phyloP scores from a whole-genome alignment of 2,113 vertebrate genomes.

The Mellivora capensis region DNA sequence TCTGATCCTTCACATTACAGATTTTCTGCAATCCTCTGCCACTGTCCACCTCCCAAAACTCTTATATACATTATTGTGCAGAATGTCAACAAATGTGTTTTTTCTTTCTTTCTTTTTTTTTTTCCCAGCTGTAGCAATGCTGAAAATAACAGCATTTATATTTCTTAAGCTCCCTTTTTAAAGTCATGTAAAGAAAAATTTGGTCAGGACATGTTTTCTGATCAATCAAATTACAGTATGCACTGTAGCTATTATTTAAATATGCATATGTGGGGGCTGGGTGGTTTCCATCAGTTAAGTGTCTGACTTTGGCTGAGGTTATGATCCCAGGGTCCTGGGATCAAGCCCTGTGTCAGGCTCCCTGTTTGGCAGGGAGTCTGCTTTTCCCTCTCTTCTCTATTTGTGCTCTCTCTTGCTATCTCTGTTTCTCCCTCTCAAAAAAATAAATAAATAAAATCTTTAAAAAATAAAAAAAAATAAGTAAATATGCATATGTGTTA shows the following conservation, averaged over 20 bases:
- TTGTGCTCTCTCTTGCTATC: too few species aligned
- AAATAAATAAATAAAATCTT: too few species aligned
- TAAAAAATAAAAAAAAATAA: too few species aligned
- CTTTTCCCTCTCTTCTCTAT: too few species aligned
- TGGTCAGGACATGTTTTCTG: background rate
- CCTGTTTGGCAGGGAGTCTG: too few species aligned
- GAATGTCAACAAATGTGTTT: background rate
- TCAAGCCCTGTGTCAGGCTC: too few species aligned
- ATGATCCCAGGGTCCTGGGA: too few species aligned
- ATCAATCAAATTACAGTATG: background rate
- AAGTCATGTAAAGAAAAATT: background rate
- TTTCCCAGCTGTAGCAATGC: background rate
- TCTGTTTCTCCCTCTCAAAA: too few species aligned
- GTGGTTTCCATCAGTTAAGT: too few species aligned
- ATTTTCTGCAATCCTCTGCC: background rate
- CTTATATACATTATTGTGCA: background rate
- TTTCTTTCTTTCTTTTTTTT: background rate
- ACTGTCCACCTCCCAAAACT: background rate
- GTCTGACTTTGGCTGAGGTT: too few species aligned
- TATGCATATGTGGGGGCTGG: background rate
- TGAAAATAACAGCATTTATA: background rate
- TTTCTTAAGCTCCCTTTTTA: background rate
- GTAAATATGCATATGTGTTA: background rate
- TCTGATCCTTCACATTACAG: background rate
- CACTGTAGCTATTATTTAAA: background rate